Evolutionary conservation across 2,797 vertebrate genomes (phyloP).

Genomic region (Poeciliopsis gracilis): DNA sequence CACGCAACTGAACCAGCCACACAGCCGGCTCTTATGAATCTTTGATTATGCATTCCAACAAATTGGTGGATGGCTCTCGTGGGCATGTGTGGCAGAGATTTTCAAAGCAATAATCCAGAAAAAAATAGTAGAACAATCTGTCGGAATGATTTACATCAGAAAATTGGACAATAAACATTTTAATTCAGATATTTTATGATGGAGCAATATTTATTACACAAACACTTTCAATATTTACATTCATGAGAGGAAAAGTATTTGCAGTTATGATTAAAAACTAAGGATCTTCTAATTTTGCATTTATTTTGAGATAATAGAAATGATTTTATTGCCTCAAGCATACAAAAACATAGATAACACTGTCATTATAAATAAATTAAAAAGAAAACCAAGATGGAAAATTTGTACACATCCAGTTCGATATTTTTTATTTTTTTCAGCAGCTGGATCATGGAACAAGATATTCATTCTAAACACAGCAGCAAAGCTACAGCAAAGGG

Average conservation of each 20-base stretch:
- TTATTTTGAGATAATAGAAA: background rate
- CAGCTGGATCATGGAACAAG: background rate
- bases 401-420: background rate
- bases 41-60: constrained; percentile 53
- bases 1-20: constrained; percentile 45
- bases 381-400: background rate
- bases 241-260: background rate
- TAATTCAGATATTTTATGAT: constrained; percentile 7
- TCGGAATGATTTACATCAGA: constrained; percentile 24
- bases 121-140: constrained; percentile 4
- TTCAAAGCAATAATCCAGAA: constrained; percentile 13
- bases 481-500: background rate
- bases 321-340: background rate
- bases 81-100: constrained; percentile 45
- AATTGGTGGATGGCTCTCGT: constrained; percentile 54
- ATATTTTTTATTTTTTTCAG: background rate
- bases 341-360: background rate
- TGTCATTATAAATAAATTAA: background rate
- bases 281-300: background rate
- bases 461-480: background rate
- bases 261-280: background rate
- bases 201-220: background rate
- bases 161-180: constrained; percentile 25
- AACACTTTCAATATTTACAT: background rate
- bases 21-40: constrained; percentile 55